Evolutionary conservation across 2,797 vertebrate genomes (phyloP), one percentile per base, ranked within the genome.

Genomic region (Pipistrellus nathusii): DNA sequence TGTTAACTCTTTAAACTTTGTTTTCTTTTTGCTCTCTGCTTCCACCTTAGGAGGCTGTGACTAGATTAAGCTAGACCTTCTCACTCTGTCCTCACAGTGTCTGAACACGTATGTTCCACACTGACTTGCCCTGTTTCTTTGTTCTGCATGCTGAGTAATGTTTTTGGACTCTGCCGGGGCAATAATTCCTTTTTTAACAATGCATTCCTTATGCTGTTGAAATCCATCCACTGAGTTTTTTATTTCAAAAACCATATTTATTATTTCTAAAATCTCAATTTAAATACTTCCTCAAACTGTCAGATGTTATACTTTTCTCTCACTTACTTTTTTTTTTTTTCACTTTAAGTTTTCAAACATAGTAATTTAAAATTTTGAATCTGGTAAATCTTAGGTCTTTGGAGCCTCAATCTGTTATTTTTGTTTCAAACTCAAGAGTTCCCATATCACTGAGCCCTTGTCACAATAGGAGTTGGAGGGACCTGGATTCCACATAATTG

Each of bases 321-420:
- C 83, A n/a, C 25, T 76, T 62, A 90, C 8, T 48, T 64, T 85
- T 87, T 71, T 38, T 76, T 51, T 64, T 62, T 72, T 90, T 66
- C 51, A n/a, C 27, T 87, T 91, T 81, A 92, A 88, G 23, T 81
- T 59, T 87, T 76, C 73, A 90, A 76, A 71, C 2, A 53, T 13
- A 71, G 25, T 76, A 85, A 77, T 35, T 48, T 87, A 80, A 84
- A 91, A 51, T 84, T 84, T 32, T 71, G n/a, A 93, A 48, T 80
- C 35, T 46, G 32, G 17, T 75, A n/a, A 72, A 72, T 30, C 23
- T 48, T 7, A 51, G 62, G 85, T 64, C 12, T 72, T 32, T 30
- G 21, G 66, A 2, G 12, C 0, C 21, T 76, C 77, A 82, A 9
- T 68, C 27, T 82, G 27, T 41, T 30, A 30, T 30, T 76, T 82